Base-by-base conservation (phyloP, 1,140 invertebrate species). In the Chlorops oryzae region DNA sequence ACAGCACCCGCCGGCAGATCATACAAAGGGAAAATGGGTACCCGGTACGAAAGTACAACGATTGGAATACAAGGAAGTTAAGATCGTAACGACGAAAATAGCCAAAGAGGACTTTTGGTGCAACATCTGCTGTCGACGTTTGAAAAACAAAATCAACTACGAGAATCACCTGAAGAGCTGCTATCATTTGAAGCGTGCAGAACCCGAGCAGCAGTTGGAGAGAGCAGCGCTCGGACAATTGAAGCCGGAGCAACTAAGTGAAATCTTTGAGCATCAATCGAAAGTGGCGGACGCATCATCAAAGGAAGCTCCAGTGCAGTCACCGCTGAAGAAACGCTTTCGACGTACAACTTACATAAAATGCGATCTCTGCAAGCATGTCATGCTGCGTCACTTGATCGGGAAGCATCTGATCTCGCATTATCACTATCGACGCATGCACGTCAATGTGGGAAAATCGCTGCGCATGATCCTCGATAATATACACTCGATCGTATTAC, bases 381-480 rank as follows among this genome's bases (percentile, higher is more conserved):
- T 79, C 55, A 83, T 89, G 21, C 77, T 77, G 45, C 75, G 77
- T 3, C 75, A 83, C 50, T 72, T 86, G 54, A 82, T 90, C 73
- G 86, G 88, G 46, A 89, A 89, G 65, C 88, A 90, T 73, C 75
- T 90, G 45, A 86, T 90, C 47, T 90, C 87, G 23, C 85, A 86
- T 70, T 90, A 85, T 70, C 88, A 90, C 65, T 88, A 83, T 59
- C 77, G 84, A 57, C 83, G 84, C 60, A 79, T 81, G 51, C 75
- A 72, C 55, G 59, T 63, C 53, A 72, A 63, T 62, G 72, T 74
- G 35, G 49, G 20, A 10, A 39, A 51, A 18, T 54, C 57, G 0
- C 47, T 67, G 43, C 75, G 78, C 50, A 73, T 75, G n/a, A 80
- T 91, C 35, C 73, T 90, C 20, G 79, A 84, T 38, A 87, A 92